Base-by-base conservation (phyloP, 2,888 invertebrate species). In the Empis stercorea region DNA sequence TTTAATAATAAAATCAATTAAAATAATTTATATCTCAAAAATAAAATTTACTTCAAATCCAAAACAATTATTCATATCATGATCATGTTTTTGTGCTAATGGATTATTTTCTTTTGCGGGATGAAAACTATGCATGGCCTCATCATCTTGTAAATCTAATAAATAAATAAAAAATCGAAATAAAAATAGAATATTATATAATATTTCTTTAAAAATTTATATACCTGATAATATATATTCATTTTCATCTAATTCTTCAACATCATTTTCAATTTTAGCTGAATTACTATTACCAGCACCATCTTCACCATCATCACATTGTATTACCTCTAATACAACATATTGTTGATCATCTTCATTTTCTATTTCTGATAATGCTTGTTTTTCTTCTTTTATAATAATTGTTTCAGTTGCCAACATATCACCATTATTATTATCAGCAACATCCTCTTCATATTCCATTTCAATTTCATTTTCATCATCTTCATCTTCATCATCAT, bases 251-350 rank as follows among this genome's bases (percentile, higher is more conserved):
- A 27, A 27, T 27, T 27, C 23, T 7, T 27, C 23, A 4, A 27
- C 2, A 27, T 27, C 23, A 9, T 27, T 27, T 27, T 27, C 23
- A 27, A 27, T 27, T 27, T 27, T 27, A 20, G 20, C 20, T 20
- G 20, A 20, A 27, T 27, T 27, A 27, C 23, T 27, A 7, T 9
- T 27, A 27, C 23, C 23, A 27, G 23, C 23, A 27, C 7, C 23
- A 7, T 80, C 77, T 6, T 74, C 73, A 52, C 80, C 81, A 55
- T 83, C 84, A 45, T 81, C 83, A 54, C 76, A 76, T 16, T 87
- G 87, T 40, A 91, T 87, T 10, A 92, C 88, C 70, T 92, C 89
- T 13, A 92, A 71, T n/a, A 92, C 88, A 43, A 92, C 88, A 59
- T 87, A 88, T 64, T 87, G 85, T 56, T 87, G 84, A 0, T 87